phyloP scores from a whole-genome alignment of 2,113 vertebrate species.

The Bagarius yarrelli region DNA sequence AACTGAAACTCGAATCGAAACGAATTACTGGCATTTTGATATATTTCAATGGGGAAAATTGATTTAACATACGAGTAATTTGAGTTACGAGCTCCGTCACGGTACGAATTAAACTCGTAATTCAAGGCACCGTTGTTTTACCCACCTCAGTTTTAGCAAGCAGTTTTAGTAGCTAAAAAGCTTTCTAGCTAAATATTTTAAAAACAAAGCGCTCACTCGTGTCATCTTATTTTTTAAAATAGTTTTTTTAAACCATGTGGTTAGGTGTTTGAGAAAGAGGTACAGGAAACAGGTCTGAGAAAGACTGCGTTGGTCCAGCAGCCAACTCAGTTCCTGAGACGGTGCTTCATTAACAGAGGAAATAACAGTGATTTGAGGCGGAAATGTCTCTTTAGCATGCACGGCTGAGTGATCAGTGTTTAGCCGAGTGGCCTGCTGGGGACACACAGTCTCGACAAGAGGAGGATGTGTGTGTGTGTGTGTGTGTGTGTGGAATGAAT shows the following conservation, averaged over 20 bases:
- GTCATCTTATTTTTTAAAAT: background rate
- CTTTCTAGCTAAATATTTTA: too few species aligned
- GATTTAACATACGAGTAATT: too few species aligned
- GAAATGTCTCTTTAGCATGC: conserved; percentile 33
- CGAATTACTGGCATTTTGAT: too few species aligned
- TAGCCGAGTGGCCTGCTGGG: conserved; percentile 30
- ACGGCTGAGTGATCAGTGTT: conserved; percentile 38
- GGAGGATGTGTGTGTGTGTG: background rate
- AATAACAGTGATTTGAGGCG: conserved; percentile 40
- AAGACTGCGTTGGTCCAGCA: background rate
- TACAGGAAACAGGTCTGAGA: background rate
- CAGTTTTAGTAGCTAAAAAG: too few species aligned
- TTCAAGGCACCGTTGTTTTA: too few species aligned
- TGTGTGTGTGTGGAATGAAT: background rate
- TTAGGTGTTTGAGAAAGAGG: background rate
- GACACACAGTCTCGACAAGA: conserved; percentile 26
- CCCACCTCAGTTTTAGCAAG: too few species aligned
- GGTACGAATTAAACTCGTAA: too few species aligned
- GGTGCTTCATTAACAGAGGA: conserved; percentile 23
- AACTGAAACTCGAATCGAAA: too few species aligned
- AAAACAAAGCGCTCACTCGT: too few species aligned
- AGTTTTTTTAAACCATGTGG: background rate
- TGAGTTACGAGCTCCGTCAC: too few species aligned
- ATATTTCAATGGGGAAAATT: too few species aligned
- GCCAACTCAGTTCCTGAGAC: conserved; percentile 11